Evolutionary conservation across 2,113 vertebrate species (phyloP).

Genomic region (Triplophysa tibetana): DNA sequence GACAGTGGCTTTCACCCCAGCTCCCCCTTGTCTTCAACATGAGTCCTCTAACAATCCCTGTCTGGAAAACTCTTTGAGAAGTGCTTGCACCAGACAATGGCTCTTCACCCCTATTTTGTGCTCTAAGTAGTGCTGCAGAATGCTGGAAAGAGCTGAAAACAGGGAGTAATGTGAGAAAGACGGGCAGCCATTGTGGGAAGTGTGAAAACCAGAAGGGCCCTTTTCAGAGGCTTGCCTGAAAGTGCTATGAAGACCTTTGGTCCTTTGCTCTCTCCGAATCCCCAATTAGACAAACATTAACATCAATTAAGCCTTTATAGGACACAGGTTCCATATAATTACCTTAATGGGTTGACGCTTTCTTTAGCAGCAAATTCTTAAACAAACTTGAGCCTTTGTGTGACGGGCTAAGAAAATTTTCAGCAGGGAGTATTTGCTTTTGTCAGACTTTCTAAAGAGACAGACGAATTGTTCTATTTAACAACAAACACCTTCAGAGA

Average conservation of each 20-base stretch:
- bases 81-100: slow-evolving; percentile 91
- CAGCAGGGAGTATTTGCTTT: slow-evolving; percentile 96
- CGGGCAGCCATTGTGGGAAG: slow-evolving; percentile 91
- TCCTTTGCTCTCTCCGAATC: slow-evolving; percentile 92
- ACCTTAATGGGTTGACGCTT: slow-evolving; percentile 99
- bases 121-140: slow-evolving; percentile 91
- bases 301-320: slow-evolving; percentile 99
- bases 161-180: slow-evolving; percentile 95
- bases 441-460: slow-evolving; percentile 98
- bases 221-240: slow-evolving; percentile 92
- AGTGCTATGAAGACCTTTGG: slow-evolving; percentile 97
- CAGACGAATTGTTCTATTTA: slow-evolving; percentile 99
- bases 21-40: slow-evolving; percentile 89
- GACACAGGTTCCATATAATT: slow-evolving; percentile 99
- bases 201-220: slow-evolving; percentile 95
- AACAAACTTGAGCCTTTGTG: slow-evolving; percentile 98
- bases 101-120: slow-evolving; percentile 94
- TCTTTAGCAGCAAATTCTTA: slow-evolving; percentile 98
- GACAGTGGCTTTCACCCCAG: slow-evolving; percentile 93
- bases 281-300: slow-evolving; percentile 99
- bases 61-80: slow-evolving; percentile 94
- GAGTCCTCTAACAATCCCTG: slow-evolving; percentile 93
- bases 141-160: slow-evolving; percentile 90
- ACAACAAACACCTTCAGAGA: slow-evolving; percentile 99
- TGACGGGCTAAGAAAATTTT: slow-evolving; percentile 95